Evolutionary conservation across 2,888 invertebrate species (phyloP).

Genomic region (Leptura quadrifasciata): DNA sequence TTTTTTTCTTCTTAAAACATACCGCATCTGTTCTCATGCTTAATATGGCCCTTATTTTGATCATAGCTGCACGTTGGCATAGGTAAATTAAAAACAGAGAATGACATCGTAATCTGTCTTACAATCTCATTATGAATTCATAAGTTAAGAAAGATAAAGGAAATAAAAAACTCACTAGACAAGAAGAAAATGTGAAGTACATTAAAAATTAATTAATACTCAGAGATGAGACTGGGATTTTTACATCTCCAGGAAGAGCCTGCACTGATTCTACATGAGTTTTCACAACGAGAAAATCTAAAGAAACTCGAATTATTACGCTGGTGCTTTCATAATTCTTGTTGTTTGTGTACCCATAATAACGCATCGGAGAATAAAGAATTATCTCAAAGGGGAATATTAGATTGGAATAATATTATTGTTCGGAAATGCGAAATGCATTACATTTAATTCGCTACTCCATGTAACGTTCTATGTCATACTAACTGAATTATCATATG

Average conservation of each 20-base stretch:
- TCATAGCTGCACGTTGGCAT: constrained; percentile 44
- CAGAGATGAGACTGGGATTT: constrained; percentile 66
- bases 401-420: constrained; percentile 17
- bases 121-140: constrained; percentile 81
- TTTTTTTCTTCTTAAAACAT: constrained; percentile 3
- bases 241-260: constrained; percentile 59
- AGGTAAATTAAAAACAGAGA: constrained; percentile 59
- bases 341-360: constrained; percentile 24
- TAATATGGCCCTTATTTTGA: constrained; percentile 37
- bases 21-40: constrained; percentile 22
- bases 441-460: neutral
- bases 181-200: constrained; percentile 68
- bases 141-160: constrained; percentile 77
- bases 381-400: constrained; percentile 19
- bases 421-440: neutral
- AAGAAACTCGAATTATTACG: constrained; percentile 43
- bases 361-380: constrained; percentile 27
- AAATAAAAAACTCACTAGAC: constrained; percentile 73
- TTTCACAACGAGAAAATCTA: constrained; percentile 30
- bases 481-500: too few relatives aligned
- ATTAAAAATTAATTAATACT: constrained; percentile 70
- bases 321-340: constrained; percentile 26
- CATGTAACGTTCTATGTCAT: too few relatives aligned
- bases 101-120: constrained; percentile 76
- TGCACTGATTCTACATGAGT: constrained; percentile 46